phyloP scores from a whole-genome alignment of 2,113 vertebrate species.

The Reinhardtius hippoglossoides region DNA sequence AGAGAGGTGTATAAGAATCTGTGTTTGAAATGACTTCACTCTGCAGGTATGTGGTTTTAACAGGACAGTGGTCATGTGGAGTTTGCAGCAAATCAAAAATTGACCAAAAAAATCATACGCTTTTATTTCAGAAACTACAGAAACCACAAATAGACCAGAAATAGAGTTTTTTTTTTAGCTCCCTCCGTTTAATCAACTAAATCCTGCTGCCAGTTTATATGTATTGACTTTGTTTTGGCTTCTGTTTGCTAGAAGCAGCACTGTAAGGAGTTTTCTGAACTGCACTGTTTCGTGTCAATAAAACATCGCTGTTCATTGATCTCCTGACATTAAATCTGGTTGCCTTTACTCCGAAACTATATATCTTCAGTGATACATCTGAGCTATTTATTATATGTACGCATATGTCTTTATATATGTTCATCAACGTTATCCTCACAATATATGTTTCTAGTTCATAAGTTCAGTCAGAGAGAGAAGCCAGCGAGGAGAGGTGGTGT shows the following conservation, averaged over 20 bases:
- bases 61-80: no score
- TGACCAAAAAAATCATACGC: not conserved
- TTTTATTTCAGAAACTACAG: not conserved
- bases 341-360: constrained; percentile 7
- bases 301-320: constrained; percentile 34
- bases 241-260: not conserved
- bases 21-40: no score
- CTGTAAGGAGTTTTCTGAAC: not conserved
- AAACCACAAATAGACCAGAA: not conserved
- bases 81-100: no score
- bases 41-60: no score
- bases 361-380: not conserved
- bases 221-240: constrained; percentile 30
- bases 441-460: not conserved
- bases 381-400: not conserved
- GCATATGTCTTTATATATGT: not conserved
- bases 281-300: constrained; percentile 32
- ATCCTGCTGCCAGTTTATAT: constrained; percentile 18
- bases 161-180: constrained; percentile 8
- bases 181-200: constrained; percentile 14
- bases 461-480: constrained; percentile 49
- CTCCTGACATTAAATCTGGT: constrained; percentile 12
- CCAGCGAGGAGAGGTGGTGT: constrained; percentile 81
- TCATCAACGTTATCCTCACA: not conserved
- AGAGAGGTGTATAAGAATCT: no score